Percentiles rank a stretch among this genome's conserved stretches.
phyloP scores from a whole-genome alignment of 2,797 vertebrate species.

The Oreonectes daqikongensis region DNA sequence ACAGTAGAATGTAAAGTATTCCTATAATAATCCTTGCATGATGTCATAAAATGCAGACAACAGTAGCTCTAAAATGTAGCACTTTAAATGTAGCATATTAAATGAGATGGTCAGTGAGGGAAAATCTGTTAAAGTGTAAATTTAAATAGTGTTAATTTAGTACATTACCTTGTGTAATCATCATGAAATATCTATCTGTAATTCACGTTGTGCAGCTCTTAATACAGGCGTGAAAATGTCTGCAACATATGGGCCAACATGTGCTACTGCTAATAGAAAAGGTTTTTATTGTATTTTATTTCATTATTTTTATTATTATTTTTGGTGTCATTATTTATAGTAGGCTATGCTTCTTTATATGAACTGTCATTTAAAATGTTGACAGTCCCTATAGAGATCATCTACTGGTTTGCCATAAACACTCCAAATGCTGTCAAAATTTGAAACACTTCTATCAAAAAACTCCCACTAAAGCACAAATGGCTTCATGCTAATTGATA shows the following conservation, averaged over 20 bases:
- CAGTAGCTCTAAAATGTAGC: conserved; percentile 42
- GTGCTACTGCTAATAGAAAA: background rate
- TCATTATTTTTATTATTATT: background rate
- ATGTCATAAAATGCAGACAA: conserved; percentile 15
- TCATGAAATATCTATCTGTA: background rate
- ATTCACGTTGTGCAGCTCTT: background rate
- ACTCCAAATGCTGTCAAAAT: background rate
- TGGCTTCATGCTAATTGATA: background rate
- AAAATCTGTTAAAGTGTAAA: background rate
- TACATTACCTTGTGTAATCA: background rate
- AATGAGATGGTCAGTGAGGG: background rate
- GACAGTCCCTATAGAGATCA: background rate
- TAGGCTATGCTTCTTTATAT: conserved; percentile 12
- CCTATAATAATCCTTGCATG: conserved; percentile 16
- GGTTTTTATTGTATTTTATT: background rate
- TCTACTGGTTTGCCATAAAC: background rate
- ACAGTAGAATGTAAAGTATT: background rate
- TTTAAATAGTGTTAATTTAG: conserved; percentile 6
- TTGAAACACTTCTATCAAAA: background rate
- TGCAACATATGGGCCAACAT: background rate
- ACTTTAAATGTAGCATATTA: conserved; percentile 10
- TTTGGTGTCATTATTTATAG: background rate
- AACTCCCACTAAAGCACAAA: conserved; percentile 13
- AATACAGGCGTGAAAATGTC: background rate
- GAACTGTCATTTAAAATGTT: conserved; percentile 5